These are phyloP conservation scores for Thalpophila matura DNA, from an alignment of 2,888 invertebrate species.

Conservation along the genomic window DNA sequence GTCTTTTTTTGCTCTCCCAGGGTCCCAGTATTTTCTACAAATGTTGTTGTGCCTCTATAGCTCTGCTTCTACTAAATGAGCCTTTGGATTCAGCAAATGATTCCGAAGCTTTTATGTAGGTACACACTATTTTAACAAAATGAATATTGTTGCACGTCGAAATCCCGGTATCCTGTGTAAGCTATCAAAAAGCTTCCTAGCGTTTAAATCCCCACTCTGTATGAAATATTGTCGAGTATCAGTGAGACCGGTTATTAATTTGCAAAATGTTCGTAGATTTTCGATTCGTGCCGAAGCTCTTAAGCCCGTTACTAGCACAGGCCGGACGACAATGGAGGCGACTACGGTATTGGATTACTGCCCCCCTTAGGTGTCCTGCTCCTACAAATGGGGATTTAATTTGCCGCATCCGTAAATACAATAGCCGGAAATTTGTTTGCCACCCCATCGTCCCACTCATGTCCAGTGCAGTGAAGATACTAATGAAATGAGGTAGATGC, in stretches of 20 bases:
- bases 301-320: slow-evolving; percentile 80
- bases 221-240: slow-evolving; percentile 58
- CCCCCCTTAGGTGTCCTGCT: slow-evolving; percentile 75
- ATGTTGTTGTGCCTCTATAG: slow-evolving; percentile 18
- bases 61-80: slow-evolving; percentile 10
- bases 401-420: slow-evolving; percentile 86
- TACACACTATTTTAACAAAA: slow-evolving; percentile 12
- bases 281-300: slow-evolving; percentile 75
- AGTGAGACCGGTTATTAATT: slow-evolving; percentile 83
- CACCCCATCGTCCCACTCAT: slow-evolving; percentile 67
- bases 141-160: slow-evolving; percentile 36
- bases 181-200: slow-evolving; percentile 29
- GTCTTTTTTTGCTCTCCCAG: slow-evolving; percentile 30
- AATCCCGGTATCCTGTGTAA: slow-evolving; percentile 23
- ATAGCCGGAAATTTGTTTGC: slow-evolving; percentile 80
- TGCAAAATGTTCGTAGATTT: slow-evolving; percentile 79
- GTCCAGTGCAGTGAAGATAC: slow-evolving; percentile 68
- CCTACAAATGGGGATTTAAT: slow-evolving; percentile 87
- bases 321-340: slow-evolving; percentile 81
- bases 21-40: slow-evolving; percentile 10
- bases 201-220: slow-evolving; percentile 36
- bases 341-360: slow-evolving; percentile 82
- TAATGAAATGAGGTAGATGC: slow-evolving; percentile 46
- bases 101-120: slow-evolving; percentile 6
- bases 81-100: slow-evolving; percentile 19